These are phyloP conservation scores for Hemicordylus capensis DNA, from an alignment of 2,113 vertebrate species.

Conservation along the genomic window DNA sequence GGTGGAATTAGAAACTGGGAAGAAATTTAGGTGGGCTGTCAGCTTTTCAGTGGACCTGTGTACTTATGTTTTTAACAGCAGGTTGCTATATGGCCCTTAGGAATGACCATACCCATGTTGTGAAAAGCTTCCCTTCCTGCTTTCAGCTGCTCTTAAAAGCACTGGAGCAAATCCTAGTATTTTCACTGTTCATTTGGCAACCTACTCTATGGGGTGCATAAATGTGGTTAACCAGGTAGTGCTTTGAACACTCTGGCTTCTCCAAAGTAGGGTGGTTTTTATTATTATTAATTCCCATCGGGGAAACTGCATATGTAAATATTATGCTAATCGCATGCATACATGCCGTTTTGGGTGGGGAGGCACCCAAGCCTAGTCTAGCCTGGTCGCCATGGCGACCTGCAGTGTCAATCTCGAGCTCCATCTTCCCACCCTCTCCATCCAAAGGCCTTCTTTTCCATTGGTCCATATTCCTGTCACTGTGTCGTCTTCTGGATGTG, in stretches of 20 bases:
- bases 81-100: background rate
- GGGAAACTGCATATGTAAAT: background rate
- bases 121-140: background rate
- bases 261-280: too few relatives aligned
- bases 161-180: too few relatives aligned
- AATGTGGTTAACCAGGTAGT: background rate
- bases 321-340: background rate
- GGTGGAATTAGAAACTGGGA: background rate
- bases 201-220: background rate
- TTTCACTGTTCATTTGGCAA: background rate
- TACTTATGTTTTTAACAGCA: background rate
- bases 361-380: background rate
- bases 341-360: background rate
- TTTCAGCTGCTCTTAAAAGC: background rate
- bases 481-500: accelerated
- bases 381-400: constrained; percentile 32
- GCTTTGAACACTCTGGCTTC: too few relatives aligned
- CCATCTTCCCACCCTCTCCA: accelerated
- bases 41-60: background rate
- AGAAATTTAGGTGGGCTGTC: background rate
- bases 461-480: accelerated
- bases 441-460: accelerated
- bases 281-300: background rate
- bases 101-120: background rate
- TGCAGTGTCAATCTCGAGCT: background rate